phyloP scores from a whole-genome alignment of 1,140 invertebrate species.

The Polyergus mexicanus region DNA sequence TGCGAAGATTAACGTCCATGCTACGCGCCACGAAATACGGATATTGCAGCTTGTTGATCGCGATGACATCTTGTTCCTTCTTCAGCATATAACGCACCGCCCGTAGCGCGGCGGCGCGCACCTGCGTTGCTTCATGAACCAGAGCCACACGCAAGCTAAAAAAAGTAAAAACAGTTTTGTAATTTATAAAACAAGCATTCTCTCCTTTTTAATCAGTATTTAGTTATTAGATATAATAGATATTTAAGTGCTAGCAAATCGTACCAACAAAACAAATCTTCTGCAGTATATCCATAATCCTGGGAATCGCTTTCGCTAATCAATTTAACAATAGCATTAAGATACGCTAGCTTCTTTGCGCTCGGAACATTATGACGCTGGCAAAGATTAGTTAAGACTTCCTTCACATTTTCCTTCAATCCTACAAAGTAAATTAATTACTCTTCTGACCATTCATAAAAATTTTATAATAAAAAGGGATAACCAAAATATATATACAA shows the following conservation, averaged over 20 bases:
- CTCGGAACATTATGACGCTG: conserved; percentile 88
- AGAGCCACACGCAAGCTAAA: conserved; percentile 93
- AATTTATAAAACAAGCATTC: neutral
- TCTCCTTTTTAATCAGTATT: too few relatives aligned
- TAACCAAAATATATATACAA: neutral
- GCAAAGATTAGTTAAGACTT: conserved; percentile 89
- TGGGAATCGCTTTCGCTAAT: conserved; percentile 89
- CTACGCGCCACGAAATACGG: conserved; percentile 93
- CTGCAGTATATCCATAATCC: conserved; percentile 90
- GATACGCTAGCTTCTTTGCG: conserved; percentile 91
- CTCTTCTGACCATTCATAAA: neutral
- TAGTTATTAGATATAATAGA: neutral
- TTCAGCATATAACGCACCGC: conserved; percentile 94
- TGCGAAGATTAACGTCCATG: conserved; percentile 94
- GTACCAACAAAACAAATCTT: conserved; percentile 95
- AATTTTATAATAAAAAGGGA: neutral
- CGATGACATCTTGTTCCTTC: conserved; percentile 91
- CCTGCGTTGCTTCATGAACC: conserved; percentile 94
- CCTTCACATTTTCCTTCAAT: conserved; percentile 88
- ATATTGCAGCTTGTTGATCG: conserved; percentile 93
- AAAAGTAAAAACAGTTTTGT: conserved; percentile 13
- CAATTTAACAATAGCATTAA: conserved; percentile 94
- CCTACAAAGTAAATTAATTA: conserved; percentile 76
- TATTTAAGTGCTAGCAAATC: conserved; percentile 66
- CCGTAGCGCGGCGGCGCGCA: conserved; percentile 94